Base-by-base conservation (phyloP, 2,113 vertebrate species). In the Ammodytes marinus region DNA sequence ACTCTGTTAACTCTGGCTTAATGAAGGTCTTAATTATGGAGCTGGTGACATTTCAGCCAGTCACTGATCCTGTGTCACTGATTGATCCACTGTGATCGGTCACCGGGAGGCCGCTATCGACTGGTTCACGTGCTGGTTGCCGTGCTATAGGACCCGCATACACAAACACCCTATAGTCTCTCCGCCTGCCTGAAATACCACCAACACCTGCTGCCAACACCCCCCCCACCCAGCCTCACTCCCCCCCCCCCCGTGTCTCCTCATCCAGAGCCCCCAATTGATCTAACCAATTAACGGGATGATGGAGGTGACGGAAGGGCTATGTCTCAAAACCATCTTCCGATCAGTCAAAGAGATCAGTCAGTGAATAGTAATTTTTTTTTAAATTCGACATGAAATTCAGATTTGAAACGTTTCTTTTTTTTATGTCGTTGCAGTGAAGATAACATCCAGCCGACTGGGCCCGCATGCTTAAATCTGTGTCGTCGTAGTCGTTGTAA, bases 11-110 rank as follows among this genome's bases (percentile, higher is more conserved):
- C 85, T 74, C 65, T 82, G 84, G 85, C 92, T 93, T 94, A 94
- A 94, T 94, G 91, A 94, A 93, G 92, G 91, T 94, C 93, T 94
- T 95, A 95, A 94, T 95, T 95, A 95, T 94, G 93, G 92, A 92
- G 91, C 92, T 80, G 84, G 84, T 94, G 94, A 95, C 92, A 94
- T 95, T 94, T 91, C 80, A 85, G 89, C 85, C 88, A 86, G 88
- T 91, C 89, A 84, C 87, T 86, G 91, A 89, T 86, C 85, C 84
- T 11, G 79, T 88, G 87, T 78, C 86, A 85, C 86, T 82, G 86
- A 94, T 94, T 88, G 90, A 94, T 94, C 92, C 45, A 73, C 73
- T 79, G 88, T 88, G 91, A 94, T 94, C 88, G 64, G 90, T 95
- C 93, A 92, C 85, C 71, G 42, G 86, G 87, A 90, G 91, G 91